These are phyloP conservation scores for Dascyllus trimaculatus DNA, from an alignment of 2,113 vertebrate species.

Conservation along the genomic window DNA sequence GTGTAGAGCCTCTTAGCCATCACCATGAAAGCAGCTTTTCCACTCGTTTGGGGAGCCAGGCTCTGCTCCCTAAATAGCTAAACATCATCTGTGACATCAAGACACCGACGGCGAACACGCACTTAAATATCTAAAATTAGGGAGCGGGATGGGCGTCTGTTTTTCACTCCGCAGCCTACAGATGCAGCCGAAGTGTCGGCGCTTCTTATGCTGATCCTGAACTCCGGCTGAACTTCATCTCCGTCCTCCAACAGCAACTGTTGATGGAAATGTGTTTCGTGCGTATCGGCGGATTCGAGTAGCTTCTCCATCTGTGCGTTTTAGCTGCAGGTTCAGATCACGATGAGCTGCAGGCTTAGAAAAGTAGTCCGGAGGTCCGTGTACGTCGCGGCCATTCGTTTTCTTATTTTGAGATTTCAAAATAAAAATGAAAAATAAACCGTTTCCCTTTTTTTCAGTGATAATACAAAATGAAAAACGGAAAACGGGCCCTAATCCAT, in stretches of 20 bases:
- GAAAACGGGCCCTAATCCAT: too few species aligned
- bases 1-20: constrained; percentile 59
- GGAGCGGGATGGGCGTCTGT: constrained; percentile 9
- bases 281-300: neutral
- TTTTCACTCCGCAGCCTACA: constrained; percentile 25
- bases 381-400: too few species aligned
- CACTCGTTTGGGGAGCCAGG: constrained; percentile 48
- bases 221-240: constrained; percentile 17
- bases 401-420: too few species aligned
- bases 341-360: neutral
- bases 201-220: constrained; percentile 9
- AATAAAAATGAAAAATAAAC: too few species aligned
- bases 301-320: neutral
- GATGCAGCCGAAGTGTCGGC: neutral
- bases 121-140: constrained; percentile 54
- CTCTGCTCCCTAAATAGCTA: constrained; percentile 63
- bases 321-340: neutral
- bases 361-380: neutral
- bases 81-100: constrained; percentile 62
- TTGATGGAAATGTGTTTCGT: neutral
- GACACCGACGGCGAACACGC: constrained; percentile 41
- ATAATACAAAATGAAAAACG: too few species aligned
- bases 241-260: neutral
- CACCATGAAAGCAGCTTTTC: constrained; percentile 68
- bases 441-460: too few species aligned